Evolutionary conservation across 2,888 invertebrate genomes (phyloP).

Genomic region (Ectemnius continuus): DNA sequence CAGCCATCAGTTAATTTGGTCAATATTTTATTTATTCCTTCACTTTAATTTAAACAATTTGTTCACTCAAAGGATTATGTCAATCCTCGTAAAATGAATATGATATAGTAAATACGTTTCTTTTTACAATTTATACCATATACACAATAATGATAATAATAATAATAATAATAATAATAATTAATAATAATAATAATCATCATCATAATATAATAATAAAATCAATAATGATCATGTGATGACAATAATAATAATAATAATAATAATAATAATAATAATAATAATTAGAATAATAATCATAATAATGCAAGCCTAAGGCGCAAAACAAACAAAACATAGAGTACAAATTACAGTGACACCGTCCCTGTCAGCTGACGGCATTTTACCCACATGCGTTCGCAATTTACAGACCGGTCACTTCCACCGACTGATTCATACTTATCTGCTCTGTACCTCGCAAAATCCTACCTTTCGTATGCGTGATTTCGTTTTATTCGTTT

Average conservation of each 20-base stretch:
- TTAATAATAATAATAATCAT: constrained; percentile 41
- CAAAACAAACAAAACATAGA: constrained; percentile 66
- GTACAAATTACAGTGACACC: constrained; percentile 66
- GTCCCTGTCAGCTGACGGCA: constrained; percentile 59
- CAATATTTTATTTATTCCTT: constrained; percentile 72
- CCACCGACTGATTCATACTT: constrained; percentile 12
- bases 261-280: constrained; percentile 38
- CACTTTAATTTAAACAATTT: constrained; percentile 73
- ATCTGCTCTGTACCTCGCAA: constrained; percentile 8
- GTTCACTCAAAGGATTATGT: constrained; percentile 66
- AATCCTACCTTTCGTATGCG: constrained; percentile 6
- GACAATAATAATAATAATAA: constrained; percentile 49
- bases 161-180: constrained; percentile 53
- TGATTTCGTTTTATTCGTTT: constrained; percentile 26
- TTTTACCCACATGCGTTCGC: constrained; percentile 59
- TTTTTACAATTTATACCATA: constrained; percentile 73
- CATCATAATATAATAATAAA: constrained; percentile 55
- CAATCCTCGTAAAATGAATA: constrained; percentile 69
- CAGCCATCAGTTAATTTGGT: constrained; percentile 56
- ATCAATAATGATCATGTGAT: constrained; percentile 38
- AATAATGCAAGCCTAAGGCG: constrained; percentile 65
- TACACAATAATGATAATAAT: constrained; percentile 66
- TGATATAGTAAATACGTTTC: constrained; percentile 71
- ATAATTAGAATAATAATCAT: constrained; percentile 53
- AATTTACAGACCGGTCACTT: constrained; percentile 63